phyloP scores from a whole-genome alignment of 1,140 invertebrate species.

The Harlomillsia oculata region DNA sequence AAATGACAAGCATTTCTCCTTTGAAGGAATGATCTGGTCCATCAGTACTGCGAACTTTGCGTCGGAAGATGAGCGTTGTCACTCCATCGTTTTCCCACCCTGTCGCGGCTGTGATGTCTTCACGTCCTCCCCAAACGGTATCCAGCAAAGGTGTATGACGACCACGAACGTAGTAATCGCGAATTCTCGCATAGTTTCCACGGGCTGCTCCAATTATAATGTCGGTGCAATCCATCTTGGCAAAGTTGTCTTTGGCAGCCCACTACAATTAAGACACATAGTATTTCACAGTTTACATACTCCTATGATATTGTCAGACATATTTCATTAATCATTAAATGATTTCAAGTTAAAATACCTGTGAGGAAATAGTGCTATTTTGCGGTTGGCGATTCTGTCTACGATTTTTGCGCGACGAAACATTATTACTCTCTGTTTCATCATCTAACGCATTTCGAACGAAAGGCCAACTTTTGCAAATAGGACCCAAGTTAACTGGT shows the following conservation, averaged over 20 bases:
- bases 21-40: constrained; percentile 28
- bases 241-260: constrained; percentile 51
- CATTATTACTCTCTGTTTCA: neutral
- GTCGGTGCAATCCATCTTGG: constrained; percentile 89
- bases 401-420: too few species aligned
- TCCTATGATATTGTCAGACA: neutral
- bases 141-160: constrained; percentile 70
- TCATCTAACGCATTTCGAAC: neutral
- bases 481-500: constrained; percentile 7
- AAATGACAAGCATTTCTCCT: constrained; percentile 74
- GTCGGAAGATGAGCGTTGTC: constrained; percentile 80
- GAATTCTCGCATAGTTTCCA: constrained; percentile 65
- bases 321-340: too few species aligned
- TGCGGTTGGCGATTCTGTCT: too few species aligned
- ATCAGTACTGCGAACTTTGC: constrained; percentile 51
- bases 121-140: constrained; percentile 74
- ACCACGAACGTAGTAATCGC: constrained; percentile 85
- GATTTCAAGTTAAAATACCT: too few species aligned
- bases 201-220: constrained; percentile 71
- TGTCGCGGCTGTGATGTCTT: constrained; percentile 74
- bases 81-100: constrained; percentile 78
- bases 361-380: too few species aligned
- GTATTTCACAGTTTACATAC: neutral
- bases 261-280: constrained; percentile 6
- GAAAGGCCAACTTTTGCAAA: constrained; percentile 27